Conservation (phyloP, 2,113 vertebrate genomes). For the Xiphophorus maculatus region DNA sequence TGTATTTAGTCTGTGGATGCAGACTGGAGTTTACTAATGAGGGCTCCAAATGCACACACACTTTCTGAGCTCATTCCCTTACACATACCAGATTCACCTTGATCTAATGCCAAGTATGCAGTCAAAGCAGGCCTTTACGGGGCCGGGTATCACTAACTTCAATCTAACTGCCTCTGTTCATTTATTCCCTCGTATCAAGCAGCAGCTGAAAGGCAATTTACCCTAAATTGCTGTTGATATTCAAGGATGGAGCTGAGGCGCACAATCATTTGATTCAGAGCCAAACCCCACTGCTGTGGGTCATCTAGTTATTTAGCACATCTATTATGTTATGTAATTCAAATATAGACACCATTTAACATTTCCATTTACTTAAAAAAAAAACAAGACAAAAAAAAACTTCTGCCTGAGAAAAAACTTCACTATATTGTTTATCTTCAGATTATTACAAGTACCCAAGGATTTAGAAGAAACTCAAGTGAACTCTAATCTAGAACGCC, state of each 20-base stretch:
- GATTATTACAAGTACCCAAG: conserved; percentile 21
- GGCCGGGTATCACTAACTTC: conserved; percentile 42
- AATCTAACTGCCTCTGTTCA: conserved; percentile 39
- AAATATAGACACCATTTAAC: conserved; percentile 4
- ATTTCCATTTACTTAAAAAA: neutral
- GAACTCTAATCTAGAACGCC: conserved; percentile 19
- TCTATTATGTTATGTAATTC: conserved; percentile 27
- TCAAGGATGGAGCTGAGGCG: conserved; percentile 8
- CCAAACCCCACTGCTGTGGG: conserved; percentile 29
- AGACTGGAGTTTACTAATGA: conserved; percentile 88
- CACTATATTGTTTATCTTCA: neutral
- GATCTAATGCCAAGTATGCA: conserved; percentile 85
- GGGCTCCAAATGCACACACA: conserved; percentile 73
- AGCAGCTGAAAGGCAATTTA: conserved; percentile 49
- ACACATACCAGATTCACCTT: conserved; percentile 82
- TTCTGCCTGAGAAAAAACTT: neutral
- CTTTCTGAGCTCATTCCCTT: conserved; percentile 59
- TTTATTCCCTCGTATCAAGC: conserved; percentile 42
- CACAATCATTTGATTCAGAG: conserved; percentile 33
- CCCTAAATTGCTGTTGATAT: conserved; percentile 41
- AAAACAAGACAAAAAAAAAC: neutral
- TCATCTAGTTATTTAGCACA: conserved; percentile 20
- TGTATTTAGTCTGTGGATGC: conserved; percentile 80
- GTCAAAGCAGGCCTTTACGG: conserved; percentile 64
- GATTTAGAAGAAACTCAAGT: conserved; percentile 21